phyloP scores from a whole-genome alignment of 2,113 vertebrate species.

The Oryzias curvinotus region DNA sequence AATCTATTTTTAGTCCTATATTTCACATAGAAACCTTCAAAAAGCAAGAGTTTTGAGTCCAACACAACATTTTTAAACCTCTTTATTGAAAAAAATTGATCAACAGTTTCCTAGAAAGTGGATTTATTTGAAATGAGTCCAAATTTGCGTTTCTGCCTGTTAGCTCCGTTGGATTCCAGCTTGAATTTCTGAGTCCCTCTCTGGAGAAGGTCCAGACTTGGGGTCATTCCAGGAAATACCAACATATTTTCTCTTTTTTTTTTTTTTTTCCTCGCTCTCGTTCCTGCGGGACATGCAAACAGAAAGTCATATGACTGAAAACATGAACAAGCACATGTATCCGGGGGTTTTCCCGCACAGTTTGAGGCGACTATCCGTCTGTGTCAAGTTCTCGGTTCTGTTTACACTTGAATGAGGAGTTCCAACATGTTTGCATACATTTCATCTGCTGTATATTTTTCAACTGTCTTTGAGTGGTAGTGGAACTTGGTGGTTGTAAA shows the following conservation, averaged over 20 bases:
- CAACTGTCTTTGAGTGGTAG: no score
- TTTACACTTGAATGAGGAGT: slow-evolving; percentile 26
- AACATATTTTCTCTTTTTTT: slow-evolving; percentile 33
- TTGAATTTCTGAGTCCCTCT: background rate
- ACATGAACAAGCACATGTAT: slow-evolving; percentile 6
- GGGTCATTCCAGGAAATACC: slow-evolving; percentile 74
- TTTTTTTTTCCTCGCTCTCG: slow-evolving; percentile 59
- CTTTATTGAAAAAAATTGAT: no score
- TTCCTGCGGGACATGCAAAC: slow-evolving; percentile 66
- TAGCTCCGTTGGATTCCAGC: no score
- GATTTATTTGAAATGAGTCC: no score
- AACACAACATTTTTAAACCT: no score
- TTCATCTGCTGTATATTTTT: no score
- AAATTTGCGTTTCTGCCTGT: no score
- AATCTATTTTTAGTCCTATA: no score
- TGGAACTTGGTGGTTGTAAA: no score
- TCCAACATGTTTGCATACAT: background rate
- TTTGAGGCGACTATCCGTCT: background rate
- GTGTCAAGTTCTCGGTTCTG: slow-evolving; percentile 3
- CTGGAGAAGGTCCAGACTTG: slow-evolving; percentile 29
- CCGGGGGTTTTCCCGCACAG: background rate
- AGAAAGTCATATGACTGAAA: slow-evolving; percentile 39
- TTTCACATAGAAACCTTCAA: no score
- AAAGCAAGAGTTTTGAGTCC: no score
- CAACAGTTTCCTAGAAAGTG: no score